Evolutionary conservation across 2,113 vertebrate species (phyloP).

Genomic region (Lepidothrix coronata): DNA sequence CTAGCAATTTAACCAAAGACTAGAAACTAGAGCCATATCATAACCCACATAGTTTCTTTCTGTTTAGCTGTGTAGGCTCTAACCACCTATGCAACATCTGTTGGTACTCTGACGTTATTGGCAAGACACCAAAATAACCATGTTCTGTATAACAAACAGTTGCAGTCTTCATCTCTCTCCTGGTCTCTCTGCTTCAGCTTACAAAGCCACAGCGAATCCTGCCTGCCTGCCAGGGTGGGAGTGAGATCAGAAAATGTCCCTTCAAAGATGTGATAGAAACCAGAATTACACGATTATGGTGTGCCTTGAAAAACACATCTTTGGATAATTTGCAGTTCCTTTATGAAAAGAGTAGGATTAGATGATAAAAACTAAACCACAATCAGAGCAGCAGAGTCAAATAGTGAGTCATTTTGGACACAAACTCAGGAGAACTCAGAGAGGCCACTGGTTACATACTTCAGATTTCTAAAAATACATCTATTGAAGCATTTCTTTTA

Average conservation of each 20-base stretch:
- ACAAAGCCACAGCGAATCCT: not conserved
- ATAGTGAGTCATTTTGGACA: not conserved
- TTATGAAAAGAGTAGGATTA: not conserved
- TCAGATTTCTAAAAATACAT: not conserved
- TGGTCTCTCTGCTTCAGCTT: not conserved
- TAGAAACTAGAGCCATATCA: not conserved
- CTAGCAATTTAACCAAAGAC: not conserved
- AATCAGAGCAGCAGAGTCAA: not conserved
- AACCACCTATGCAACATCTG: conserved; percentile 19
- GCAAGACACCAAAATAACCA: not conserved
- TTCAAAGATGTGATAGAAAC: not conserved
- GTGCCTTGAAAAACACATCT: not conserved
- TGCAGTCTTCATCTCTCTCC: not conserved
- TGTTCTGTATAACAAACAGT: not conserved
- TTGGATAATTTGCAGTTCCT: conserved; percentile 2
- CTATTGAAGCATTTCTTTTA: not conserved
- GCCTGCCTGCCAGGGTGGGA: not conserved
- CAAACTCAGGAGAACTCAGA: not conserved
- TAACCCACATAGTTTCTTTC: not conserved
- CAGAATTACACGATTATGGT: not conserved
- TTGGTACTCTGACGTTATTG: not conserved
- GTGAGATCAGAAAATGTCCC: not conserved
- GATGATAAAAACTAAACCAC: not conserved
- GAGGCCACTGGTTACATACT: not conserved
- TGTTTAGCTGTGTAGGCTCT: conserved; percentile 8